Evolutionary conservation across 2,797 vertebrate genomes (phyloP).

Genomic region (Sebastes nivosus): DNA sequence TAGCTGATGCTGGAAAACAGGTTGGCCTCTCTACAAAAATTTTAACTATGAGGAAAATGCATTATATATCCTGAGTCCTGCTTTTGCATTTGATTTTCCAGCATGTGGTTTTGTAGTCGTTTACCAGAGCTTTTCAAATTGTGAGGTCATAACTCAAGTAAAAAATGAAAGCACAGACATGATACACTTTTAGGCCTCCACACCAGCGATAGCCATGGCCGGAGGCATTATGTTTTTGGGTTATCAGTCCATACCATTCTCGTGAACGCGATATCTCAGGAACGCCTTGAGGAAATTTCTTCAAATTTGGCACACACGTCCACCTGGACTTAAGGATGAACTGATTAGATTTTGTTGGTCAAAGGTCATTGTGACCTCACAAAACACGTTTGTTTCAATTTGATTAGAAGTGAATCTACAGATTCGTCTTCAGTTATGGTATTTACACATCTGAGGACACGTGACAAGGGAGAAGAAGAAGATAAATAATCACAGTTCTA

Average conservation of each 20-base stretch:
- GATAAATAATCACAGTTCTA: not conserved
- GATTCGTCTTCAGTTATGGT: accelerated
- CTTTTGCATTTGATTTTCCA: not conserved
- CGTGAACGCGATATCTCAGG: too few species aligned
- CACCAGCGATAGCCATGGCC: too few species aligned
- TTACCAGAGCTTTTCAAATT: not conserved
- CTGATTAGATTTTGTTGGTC: too few species aligned
- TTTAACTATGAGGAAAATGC: not conserved
- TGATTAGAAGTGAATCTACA: not conserved
- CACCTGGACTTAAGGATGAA: too few species aligned
- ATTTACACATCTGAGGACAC: conserved; percentile 3
- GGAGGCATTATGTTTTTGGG: too few species aligned
- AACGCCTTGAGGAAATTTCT: too few species aligned
- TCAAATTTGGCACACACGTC: too few species aligned
- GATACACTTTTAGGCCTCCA: accelerated
- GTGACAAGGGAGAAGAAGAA: not conserved
- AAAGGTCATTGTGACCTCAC: too few species aligned
- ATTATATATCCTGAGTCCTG: not conserved
- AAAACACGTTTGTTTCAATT: not conserved
- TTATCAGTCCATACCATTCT: too few species aligned
- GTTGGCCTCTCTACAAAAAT: not conserved
- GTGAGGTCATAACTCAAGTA: not conserved
- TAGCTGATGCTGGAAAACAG: not conserved
- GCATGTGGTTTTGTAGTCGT: not conserved
- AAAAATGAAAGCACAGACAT: not conserved